Evolutionary conservation across 2,888 invertebrate species (phyloP), one percentile per base, ranked within the genome.

Genomic region (Drosophila eohydei): DNA sequence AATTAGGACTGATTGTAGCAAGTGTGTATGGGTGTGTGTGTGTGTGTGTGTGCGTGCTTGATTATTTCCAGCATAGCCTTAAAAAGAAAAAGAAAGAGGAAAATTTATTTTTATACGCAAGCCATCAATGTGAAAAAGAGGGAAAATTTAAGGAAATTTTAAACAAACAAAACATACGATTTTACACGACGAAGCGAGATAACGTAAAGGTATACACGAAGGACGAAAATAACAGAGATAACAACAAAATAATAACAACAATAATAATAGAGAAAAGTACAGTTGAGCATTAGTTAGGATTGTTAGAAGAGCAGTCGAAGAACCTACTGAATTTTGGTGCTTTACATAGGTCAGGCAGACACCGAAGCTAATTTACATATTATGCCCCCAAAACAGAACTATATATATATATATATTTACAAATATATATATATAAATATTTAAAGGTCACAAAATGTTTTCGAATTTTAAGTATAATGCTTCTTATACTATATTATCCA

Each of bases 31-130:
- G 46, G 30, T 26, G n/a, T 51, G 26, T 59, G 21, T 21, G 11
- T 16, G 9, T 36, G 26, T 11, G 41, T 44, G 44, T 38, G 36
- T 36, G 46, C 14, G 64, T 48, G 36, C 38, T 43, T 38, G 30
- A 55, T 51, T 51, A 55, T 76, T 76, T 75, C 56, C 76, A 72
- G 65, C 64, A 69, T 77, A 76, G 76, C 64, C 63, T 76, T 77
- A 77, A 59, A 58, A 9, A 56, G 26, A 26, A 40, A 57, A 26
- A n/a, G 41, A 32, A 41, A 64, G 51, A 50, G 32, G 34, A 65
- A 56, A 30, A 79, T 68, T 78, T 78, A 78, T 78, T 78, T 78
- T 78, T 78, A 71, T 78, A 78, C 61, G 58, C 70, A 69, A 65
- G 61, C 77, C 74, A 79, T 76, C 63, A 79, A 63, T 58, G 59